These are phyloP conservation scores for Alligator mississippiensis DNA, from an alignment of 2,113 vertebrate species.

Conservation along the genomic window DNA sequence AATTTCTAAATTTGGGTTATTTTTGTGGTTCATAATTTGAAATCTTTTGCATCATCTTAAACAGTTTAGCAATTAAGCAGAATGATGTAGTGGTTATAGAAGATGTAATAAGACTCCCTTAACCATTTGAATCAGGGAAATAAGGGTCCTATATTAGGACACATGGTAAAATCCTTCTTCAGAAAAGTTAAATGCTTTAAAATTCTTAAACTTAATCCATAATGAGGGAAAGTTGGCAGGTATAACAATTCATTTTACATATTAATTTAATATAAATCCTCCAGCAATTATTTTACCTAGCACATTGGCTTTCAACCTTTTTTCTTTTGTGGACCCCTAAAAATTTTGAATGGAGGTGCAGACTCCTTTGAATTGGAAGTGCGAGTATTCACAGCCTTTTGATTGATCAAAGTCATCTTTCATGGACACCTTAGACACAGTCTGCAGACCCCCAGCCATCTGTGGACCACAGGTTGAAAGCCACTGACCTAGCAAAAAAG, in stretches of 20 bases:
- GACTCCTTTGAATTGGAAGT: too few species aligned
- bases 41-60: neutral
- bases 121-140: neutral
- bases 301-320: too few species aligned
- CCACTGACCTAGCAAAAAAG: neutral
- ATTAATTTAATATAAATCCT: neutral
- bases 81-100: neutral
- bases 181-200: neutral
- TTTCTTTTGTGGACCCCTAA: too few species aligned
- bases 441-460: too few species aligned
- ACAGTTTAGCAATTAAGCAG: neutral
- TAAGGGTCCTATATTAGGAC: neutral
- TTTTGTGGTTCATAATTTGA: neutral
- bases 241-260: neutral
- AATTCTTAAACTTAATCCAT: neutral
- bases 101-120: neutral
- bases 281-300: too few species aligned
- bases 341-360: too few species aligned
- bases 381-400: too few species aligned
- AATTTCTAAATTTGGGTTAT: neutral
- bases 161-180: neutral
- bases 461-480: too few species aligned
- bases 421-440: too few species aligned
- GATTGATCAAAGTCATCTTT: too few species aligned
- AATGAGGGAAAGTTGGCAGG: neutral